Base-by-base conservation (phyloP, 2,797 vertebrate species). In the Crocidura indochinensis region DNA sequence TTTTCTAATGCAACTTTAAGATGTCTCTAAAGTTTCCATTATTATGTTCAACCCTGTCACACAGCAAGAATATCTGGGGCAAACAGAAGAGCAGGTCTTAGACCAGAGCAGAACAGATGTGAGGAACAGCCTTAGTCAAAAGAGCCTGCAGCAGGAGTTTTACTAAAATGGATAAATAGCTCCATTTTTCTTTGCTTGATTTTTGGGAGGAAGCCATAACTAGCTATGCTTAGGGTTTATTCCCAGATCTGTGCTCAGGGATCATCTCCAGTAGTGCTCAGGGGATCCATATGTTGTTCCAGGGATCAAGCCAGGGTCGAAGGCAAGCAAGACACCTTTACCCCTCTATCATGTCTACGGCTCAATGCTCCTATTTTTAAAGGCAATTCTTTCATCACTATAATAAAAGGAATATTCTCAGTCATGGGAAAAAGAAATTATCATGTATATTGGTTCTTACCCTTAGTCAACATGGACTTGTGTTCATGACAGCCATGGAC, bases 401-500 rank as follows among this genome's bases (percentile, higher is more conserved):
- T 10, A 56, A 24, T 38, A 22, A 12, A 22, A 29, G 44, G 14
- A 24, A 72, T 1, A 60, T 49, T 64, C 9, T 31, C 76, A 71
- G 68, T 7, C 56, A 38, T 38, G 38, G 38, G 38, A 38, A 38
- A 65, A 72, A 73, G 64, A 17, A 8, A 26, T 67, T 10, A 3
- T 17, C 20, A 2, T 3, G 3, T 9, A 65, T 12, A 85, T 27
- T 90, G 51, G 60, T 31, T 38, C 47, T 69, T 27, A 49, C 2
- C 60, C 69, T 31, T 22, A 15, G n/a, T 69, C 56, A 93, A 49
- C 79, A 22, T 65, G 62, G n/a, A 74, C 65, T 84, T 67, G n/a
- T 60, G 27, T 67, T 44, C 31, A 62, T 77, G 9, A 29, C 20
- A 85, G 60, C 74, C 47, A 69, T 22, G 62, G 26, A 74, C 47